These are phyloP conservation scores for Smittia sp. DNA, from an alignment of 2,888 invertebrate species.

Conservation along the genomic window DNA sequence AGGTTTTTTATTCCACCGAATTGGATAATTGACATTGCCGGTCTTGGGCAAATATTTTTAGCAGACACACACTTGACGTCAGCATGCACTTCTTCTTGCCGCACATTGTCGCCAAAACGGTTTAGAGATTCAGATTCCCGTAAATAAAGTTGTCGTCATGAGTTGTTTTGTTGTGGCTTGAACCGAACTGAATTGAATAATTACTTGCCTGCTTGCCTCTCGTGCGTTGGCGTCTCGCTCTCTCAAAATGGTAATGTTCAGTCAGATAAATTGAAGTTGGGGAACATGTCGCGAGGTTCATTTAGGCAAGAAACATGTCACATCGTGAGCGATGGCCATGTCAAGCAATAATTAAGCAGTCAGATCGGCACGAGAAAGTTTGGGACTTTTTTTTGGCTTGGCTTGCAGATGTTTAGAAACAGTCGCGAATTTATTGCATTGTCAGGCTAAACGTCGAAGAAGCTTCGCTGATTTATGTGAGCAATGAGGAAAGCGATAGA, in stretches of 20 bases:
- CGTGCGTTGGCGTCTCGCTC: not conserved
- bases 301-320: not conserved
- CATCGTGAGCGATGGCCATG: conserved; percentile 1
- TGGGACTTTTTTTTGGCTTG: too few relatives aligned
- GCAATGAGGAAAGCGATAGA: not conserved
- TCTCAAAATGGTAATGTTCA: not conserved
- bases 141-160: not conserved
- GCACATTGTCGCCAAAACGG: not conserved
- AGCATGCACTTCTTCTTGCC: not conserved
- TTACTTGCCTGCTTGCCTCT: not conserved
- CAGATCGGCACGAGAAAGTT: too few relatives aligned
- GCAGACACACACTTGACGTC: not conserved
- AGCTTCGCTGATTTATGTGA: too few relatives aligned
- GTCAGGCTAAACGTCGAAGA: too few relatives aligned
- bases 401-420: too few relatives aligned
- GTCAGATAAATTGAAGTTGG: not conserved
- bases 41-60: not conserved
- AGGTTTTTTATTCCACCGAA: not conserved
- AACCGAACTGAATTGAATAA: not conserved
- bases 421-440: too few relatives aligned
- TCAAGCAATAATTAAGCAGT: not conserved
- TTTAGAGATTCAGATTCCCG: not conserved
- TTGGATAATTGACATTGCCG: not conserved
- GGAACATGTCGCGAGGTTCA: not conserved
- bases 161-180: not conserved